Conservation (phyloP, 23 tunicate genomes). For the Clavelina lepadiformis region DNA sequence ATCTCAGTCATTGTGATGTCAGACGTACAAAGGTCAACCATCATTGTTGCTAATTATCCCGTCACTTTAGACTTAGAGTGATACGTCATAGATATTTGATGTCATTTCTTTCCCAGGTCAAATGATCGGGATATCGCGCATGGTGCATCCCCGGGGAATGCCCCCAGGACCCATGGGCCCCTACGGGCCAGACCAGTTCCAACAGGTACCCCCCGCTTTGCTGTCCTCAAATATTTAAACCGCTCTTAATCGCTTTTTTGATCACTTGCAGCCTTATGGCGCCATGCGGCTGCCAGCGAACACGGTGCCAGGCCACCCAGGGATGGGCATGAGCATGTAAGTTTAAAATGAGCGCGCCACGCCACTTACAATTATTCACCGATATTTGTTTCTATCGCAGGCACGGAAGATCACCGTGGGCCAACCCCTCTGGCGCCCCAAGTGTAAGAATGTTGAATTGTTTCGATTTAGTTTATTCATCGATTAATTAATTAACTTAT, state of each 20-base stretch:
- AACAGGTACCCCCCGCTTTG: conserved; percentile 35
- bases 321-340: conserved; percentile 51
- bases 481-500: too few species aligned
- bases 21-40: too few species aligned
- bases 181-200: conserved; percentile 69
- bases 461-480: too few species aligned
- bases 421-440: conserved; percentile 69
- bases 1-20: too few species aligned
- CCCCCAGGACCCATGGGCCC: conserved; percentile 74
- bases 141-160: conserved; percentile 69
- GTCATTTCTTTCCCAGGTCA: conserved; percentile 43
- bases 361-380: too few species aligned
- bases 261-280: conserved; percentile 48
- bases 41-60: too few species aligned
- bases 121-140: conserved; percentile 63
- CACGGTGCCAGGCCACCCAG: conserved; percentile 71
- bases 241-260: too few species aligned
- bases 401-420: conserved; percentile 76
- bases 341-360: not conserved
- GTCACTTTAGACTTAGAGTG: too few species aligned
- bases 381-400: too few species aligned
- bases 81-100: too few species aligned
- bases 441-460: too few species aligned
- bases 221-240: too few species aligned
- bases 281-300: conserved; percentile 63